Evolutionary conservation across 2,113 vertebrate genomes (phyloP).

Genomic region (Charadrius vociferus): DNA sequence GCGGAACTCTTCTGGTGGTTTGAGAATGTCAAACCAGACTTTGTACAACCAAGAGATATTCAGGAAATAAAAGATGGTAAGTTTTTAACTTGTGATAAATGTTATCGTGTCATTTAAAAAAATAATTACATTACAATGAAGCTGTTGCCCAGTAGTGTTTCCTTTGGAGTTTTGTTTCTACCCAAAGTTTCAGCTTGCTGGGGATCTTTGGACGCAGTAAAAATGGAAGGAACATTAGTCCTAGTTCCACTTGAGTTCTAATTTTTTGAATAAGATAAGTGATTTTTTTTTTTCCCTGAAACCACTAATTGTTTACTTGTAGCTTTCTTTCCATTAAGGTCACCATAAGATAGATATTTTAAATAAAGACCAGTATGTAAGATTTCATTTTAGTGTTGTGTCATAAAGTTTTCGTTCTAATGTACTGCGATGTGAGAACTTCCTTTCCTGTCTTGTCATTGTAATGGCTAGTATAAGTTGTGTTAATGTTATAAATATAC

Average conservation of each 20-base stretch:
- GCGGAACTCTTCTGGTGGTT: conserved; percentile 99
- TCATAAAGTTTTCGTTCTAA: neutral
- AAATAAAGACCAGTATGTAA: neutral
- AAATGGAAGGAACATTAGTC: neutral
- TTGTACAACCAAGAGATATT: conserved; percentile 89
- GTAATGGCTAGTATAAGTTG: neutral
- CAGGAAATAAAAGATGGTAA: conserved; percentile 91
- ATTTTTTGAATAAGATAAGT: neutral
- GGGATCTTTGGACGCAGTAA: neutral
- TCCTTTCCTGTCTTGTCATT: neutral
- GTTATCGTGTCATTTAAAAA: neutral
- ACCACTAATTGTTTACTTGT: neutral
- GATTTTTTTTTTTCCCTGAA: neutral
- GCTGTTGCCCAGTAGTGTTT: neutral
- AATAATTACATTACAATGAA: neutral
- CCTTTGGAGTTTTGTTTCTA: neutral
- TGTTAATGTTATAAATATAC: neutral
- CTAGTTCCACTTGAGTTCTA: neutral
- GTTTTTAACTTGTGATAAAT: neutral
- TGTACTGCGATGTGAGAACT: neutral
- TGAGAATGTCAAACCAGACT: conserved; percentile 91
- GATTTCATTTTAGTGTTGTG: neutral
- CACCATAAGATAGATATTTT: neutral
- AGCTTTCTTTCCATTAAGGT: neutral
- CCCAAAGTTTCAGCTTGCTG: neutral